These are phyloP conservation scores for Tarsius wallacei DNA, from an alignment of 2,797 vertebrate genomes.

Conservation along the genomic window DNA sequence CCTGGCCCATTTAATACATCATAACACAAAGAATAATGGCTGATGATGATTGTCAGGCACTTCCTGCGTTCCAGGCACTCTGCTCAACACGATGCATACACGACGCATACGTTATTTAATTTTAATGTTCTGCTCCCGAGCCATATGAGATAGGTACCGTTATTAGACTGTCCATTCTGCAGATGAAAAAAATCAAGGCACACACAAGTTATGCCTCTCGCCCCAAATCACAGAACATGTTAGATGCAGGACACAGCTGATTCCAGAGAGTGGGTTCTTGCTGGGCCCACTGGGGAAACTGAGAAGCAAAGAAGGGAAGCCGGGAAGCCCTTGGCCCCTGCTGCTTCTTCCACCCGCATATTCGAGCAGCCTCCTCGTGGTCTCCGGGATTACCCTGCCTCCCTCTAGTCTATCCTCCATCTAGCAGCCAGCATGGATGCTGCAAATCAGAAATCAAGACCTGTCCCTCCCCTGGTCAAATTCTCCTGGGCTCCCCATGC, in stretches of 20 bases:
- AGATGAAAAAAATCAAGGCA: constrained; percentile 59
- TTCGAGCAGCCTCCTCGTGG: not conserved
- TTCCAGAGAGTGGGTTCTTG: not conserved
- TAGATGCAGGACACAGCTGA: not conserved
- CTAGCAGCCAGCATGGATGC: not conserved
- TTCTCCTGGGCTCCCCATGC: not conserved
- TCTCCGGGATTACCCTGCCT: not conserved
- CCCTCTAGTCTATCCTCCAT: not conserved
- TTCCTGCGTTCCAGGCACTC: not conserved
- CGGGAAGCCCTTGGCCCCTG: not conserved
- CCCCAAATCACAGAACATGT: constrained; percentile 41
- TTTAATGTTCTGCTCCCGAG: not conserved
- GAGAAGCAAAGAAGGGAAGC: constrained; percentile 31
- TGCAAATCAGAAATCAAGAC: not conserved
- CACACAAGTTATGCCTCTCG: not conserved
- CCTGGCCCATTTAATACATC: not conserved
- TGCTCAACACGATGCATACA: not conserved
- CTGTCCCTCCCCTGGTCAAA: not conserved
- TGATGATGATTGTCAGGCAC: not conserved
- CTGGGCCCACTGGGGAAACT: not conserved
- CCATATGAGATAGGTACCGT: not conserved
- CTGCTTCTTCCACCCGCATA: not conserved
- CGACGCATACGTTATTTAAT: not conserved
- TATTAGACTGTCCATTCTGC: constrained; percentile 15
- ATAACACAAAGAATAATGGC: not conserved